Evolutionary conservation across 2,888 invertebrate species (phyloP).

Genomic region (Rotaria magnacalcarata): DNA sequence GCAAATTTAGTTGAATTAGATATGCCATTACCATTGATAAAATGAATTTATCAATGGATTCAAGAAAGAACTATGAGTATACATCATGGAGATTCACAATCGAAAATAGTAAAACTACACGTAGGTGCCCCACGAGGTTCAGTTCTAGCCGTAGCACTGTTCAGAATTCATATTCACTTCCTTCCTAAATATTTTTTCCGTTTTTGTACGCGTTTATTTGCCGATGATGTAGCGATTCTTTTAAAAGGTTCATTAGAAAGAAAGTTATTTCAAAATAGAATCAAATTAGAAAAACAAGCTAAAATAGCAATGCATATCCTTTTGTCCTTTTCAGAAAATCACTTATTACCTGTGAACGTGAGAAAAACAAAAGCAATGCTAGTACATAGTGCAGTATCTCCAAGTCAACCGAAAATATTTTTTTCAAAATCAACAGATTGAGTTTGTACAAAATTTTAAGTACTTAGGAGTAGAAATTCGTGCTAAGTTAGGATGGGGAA

Average conservation of each 20-base stretch:
- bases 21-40: neutral
- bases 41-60: neutral
- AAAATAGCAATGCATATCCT: neutral
- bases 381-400: neutral
- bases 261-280: neutral
- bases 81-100: neutral
- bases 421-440: too few species aligned
- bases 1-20: too few species aligned
- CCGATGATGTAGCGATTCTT: neutral
- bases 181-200: neutral
- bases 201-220: neutral
- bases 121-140: neutral
- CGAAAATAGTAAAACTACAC: neutral
- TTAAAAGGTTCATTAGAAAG: neutral
- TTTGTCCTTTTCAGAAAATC: neutral
- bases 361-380: neutral
- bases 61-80: neutral
- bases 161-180: neutral
- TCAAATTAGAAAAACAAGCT: neutral
- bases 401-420: too few species aligned
- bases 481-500: neutral
- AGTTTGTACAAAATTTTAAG: too few species aligned
- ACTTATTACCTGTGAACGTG: neutral
- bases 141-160: neutral
- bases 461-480: too few species aligned